phyloP scores from a whole-genome alignment of 1,140 invertebrate species.

The Phthorimaea operculella region DNA sequence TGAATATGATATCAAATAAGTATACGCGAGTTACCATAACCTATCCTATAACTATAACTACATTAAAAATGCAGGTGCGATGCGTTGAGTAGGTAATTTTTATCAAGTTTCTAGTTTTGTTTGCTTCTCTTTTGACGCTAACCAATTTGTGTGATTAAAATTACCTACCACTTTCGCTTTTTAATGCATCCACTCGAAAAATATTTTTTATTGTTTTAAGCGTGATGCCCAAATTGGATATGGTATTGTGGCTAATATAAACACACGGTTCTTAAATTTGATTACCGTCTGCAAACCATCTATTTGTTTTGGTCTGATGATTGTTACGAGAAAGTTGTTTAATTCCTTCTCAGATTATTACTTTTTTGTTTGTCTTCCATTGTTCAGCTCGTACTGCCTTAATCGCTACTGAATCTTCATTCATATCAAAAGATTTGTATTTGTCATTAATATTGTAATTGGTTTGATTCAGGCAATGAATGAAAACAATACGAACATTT shows the following conservation, averaged over 20 bases:
- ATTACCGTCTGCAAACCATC: background rate
- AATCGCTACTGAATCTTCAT: background rate
- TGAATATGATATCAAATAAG: no score
- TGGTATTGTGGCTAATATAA: background rate
- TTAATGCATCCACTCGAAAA: background rate
- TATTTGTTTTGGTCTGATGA: conserved; percentile 4
- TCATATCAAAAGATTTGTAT: background rate
- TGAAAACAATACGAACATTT: conserved; percentile 20
- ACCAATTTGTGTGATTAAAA: background rate
- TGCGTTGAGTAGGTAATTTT: no score
- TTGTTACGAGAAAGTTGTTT: conserved; percentile 1
- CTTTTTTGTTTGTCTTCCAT: background rate
- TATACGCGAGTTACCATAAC: no score
- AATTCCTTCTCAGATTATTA: background rate
- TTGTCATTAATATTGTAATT: background rate
- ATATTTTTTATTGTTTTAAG: background rate
- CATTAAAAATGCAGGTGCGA: no score
- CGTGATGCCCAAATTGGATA: background rate
- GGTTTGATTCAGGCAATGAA: background rate
- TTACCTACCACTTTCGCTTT: background rate
- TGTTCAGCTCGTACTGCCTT: background rate
- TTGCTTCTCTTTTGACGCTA: no score
- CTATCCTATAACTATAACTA: no score
- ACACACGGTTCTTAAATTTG: background rate
- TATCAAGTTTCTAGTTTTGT: no score